Evolutionary conservation across 2,888 invertebrate species (phyloP), one percentile per base, ranked within the genome.

Genomic region (Athalia circularis): DNA sequence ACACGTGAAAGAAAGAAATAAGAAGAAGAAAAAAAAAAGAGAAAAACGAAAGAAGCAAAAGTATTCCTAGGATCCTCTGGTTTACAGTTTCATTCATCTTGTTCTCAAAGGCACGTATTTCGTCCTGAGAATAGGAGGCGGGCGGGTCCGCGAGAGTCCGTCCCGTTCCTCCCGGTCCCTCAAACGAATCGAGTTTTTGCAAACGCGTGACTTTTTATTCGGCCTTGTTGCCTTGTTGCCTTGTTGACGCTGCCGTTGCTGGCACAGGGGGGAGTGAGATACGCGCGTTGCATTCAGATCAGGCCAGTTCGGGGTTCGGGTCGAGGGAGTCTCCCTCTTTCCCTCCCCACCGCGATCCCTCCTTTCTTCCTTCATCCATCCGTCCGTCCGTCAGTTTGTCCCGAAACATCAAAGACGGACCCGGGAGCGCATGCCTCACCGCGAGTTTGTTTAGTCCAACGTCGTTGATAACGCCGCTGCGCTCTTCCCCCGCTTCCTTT

Each of bases 131-230:
- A 9, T 47, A 61, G 57, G 45, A 48, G 59, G 59, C 8, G 72
- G 59, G 13, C 15, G 52, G 43, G 29, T 8, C n/a, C 43, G 57
- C 45, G 52, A 52, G 29, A 50, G 5, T 50, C 59, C 29, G 75
- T 62, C 75, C 72, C 29, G 75, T 62, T 62, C 72, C 78, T 54
- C 64, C 70, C 54, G 78, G 70, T 79, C 78, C 65, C 78, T 80
- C 75, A 81, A 78, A 79, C 78, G 81, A 80, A 78, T 78, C 80
- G 77, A 81, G 80, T 80, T 81, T 80, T 82, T 72, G 80, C 81
- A 80, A 80, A 77, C 80, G 79, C 78, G 78, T 74, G 80, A 79
- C 79, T 81, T 82, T 82, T 82, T 82, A 82, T 82, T 81, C 75
- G 78, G 79, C 74, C 78, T 74, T 74, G 78, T 76, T 79, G 74